Evolutionary conservation across 1,140 invertebrate species (phyloP), one percentile per base, ranked within the genome.

Genomic region (Bombus picipes): DNA sequence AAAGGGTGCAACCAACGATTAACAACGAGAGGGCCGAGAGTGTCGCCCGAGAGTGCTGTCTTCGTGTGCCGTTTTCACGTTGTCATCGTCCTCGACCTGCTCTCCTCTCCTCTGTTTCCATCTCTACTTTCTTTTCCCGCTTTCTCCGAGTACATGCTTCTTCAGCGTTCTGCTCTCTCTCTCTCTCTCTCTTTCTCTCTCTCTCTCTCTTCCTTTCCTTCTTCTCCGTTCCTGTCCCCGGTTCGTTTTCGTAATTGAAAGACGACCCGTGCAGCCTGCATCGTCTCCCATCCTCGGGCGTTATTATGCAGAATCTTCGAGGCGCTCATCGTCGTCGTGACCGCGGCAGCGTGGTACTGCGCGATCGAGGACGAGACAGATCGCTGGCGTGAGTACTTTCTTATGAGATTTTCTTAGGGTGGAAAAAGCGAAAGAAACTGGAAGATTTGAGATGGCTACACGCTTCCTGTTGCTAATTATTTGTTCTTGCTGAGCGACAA

Each of bases 1-100:
- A 93, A 93, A 93, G 92, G 93, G 93, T 94, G 92, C 92, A 94
- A 94, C 92, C 92, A 93, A 93, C 93, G 93, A 93, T 94, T 94
- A 94, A 94, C 93, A 93, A 92, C 89, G 92, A 89, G 91, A 90
- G 81, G 66, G 74, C 83, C 90, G 91, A 92, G 92, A 92, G 92
- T 91, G 93, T 93, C 90, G 83, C 87, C 59, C 91, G 86, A 87
- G 92, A 92, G 91, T 89, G 89, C 93, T 92, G 91, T 93, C 91
- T 93, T 93, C 92, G 89, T 90, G 88, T 89, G 86, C 88, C 88
- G 87, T 87, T 83, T 89, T 88, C 84, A 86, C 88, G 90, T 88
- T 90, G 84, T 91, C 91, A 89, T 90, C 88, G 83, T 88, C 87
- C 90, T 91, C 86, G 86, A 86, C 86, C 87, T 70, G 71, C 59